phyloP scores from a whole-genome alignment of 37 sponge, comb jelly and placozoan species.

The Oscarella lobularis region DNA sequence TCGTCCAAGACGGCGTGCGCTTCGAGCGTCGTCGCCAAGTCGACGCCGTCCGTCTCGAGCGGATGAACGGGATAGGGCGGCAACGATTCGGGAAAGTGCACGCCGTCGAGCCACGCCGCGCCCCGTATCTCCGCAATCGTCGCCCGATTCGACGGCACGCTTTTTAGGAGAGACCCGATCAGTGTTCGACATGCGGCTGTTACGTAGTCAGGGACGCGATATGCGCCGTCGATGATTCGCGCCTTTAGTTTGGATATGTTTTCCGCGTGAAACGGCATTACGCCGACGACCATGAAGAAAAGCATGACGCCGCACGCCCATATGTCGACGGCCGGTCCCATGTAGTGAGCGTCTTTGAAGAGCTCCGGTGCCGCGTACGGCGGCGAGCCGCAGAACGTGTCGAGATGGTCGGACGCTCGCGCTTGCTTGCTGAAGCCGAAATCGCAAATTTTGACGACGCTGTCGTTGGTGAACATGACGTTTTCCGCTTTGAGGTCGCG shows the following conservation, averaged over 20 bases:
- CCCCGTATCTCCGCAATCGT: neutral
- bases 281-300: constrained; percentile 56
- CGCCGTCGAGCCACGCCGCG: neutral
- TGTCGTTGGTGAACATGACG: constrained; percentile 41
- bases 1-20: neutral
- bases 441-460: constrained; percentile 57
- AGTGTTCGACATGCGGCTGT: constrained; percentile 9
- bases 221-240: constrained; percentile 41
- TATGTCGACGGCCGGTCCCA: constrained; percentile 58
- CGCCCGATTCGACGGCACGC: neutral
- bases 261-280: constrained; percentile 46
- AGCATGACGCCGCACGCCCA: constrained; percentile 75
- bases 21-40: neutral
- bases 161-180: neutral
- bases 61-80: neutral
- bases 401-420: constrained; percentile 9
- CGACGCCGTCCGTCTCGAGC: neutral
- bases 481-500: constrained; percentile 81
- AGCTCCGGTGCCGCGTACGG: constrained; percentile 83
- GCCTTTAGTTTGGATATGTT: constrained; percentile 46
- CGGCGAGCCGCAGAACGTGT: constrained; percentile 83
- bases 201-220: constrained; percentile 25
- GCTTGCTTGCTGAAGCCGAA: constrained; percentile 72
- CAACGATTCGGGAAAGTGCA: neutral
- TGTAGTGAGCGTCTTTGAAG: constrained; percentile 46